These are phyloP conservation scores for Coelinius sp. DNA, from an alignment of 2,888 invertebrate genomes.

Conservation along the genomic window DNA sequence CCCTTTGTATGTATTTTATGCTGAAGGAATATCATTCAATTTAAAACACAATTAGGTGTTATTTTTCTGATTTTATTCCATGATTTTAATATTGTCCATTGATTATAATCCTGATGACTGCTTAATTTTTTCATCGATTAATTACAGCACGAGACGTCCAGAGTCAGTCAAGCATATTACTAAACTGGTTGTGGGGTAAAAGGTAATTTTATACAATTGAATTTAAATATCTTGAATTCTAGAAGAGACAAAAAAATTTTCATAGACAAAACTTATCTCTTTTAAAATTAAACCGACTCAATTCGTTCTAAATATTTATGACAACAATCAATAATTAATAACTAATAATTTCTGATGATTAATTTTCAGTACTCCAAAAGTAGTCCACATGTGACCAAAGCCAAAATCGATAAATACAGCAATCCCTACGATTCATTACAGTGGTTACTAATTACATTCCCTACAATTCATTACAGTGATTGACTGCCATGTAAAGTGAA, in stretches of 20 bases:
- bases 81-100: no score
- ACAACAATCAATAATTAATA: background rate
- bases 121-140: conserved; percentile 56
- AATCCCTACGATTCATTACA: conserved; percentile 42
- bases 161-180: conserved; percentile 83
- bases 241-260: no score
- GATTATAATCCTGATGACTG: no score
- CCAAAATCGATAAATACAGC: conserved; percentile 46
- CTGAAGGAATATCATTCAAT: background rate
- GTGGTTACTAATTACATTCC: conserved; percentile 64
- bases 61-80: background rate
- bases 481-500: conserved; percentile 54
- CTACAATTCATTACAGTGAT: conserved; percentile 50
- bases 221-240: background rate
- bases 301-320: no score
- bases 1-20: conserved; percentile 77
- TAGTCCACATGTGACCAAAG: conserved; percentile 69
- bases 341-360: conserved; percentile 18
- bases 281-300: no score
- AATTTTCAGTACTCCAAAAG: conserved; percentile 66
- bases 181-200: conserved; percentile 87
- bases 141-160: conserved; percentile 82
- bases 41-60: background rate
- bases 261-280: no score
- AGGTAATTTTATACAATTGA: conserved; percentile 70